Conservation (phyloP, 2,888 invertebrate genomes). For the Atherix ibis region DNA sequence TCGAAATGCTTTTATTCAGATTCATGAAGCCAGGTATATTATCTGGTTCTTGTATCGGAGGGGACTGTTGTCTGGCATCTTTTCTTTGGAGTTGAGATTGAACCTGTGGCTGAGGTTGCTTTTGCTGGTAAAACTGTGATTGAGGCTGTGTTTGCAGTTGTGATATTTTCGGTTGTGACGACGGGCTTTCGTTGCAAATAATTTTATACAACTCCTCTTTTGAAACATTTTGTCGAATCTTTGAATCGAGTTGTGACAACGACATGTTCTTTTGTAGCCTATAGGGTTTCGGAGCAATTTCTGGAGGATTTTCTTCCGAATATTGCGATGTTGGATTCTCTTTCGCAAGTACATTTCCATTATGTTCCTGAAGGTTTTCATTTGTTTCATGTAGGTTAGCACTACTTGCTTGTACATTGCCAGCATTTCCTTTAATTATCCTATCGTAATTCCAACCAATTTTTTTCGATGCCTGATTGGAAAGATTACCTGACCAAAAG, state of each 20-base stretch:
- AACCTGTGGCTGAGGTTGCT: constrained; percentile 2
- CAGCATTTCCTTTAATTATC: constrained; percentile 18
- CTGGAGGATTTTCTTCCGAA: too few species aligned
- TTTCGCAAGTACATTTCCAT: background rate
- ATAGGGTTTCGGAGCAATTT: constrained; percentile 13
- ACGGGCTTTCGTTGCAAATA: constrained; percentile 25
- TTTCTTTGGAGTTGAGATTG: constrained; percentile 6
- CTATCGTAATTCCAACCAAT: constrained; percentile 30
- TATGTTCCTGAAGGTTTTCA: too few species aligned
- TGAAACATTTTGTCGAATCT: constrained; percentile 29
- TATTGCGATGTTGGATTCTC: background rate
- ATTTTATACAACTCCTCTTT: constrained; percentile 32
- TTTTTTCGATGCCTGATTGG: constrained; percentile 23
- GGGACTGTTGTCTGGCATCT: too few species aligned
- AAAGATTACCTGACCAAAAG: constrained; percentile 30
- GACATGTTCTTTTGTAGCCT: constrained; percentile 30
- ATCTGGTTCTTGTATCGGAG: constrained; percentile 1
- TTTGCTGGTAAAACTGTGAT: too few species aligned
- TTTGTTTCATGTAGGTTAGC: background rate
- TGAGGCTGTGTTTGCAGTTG: background rate
- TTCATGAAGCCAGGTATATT: constrained; percentile 10
- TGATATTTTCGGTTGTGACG: background rate
- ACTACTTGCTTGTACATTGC: background rate
- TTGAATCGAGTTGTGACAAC: constrained; percentile 27
- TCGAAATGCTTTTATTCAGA: constrained; percentile 28